phyloP scores from a whole-genome alignment of 2,888 invertebrate species.

The Saturnia pavonia region DNA sequence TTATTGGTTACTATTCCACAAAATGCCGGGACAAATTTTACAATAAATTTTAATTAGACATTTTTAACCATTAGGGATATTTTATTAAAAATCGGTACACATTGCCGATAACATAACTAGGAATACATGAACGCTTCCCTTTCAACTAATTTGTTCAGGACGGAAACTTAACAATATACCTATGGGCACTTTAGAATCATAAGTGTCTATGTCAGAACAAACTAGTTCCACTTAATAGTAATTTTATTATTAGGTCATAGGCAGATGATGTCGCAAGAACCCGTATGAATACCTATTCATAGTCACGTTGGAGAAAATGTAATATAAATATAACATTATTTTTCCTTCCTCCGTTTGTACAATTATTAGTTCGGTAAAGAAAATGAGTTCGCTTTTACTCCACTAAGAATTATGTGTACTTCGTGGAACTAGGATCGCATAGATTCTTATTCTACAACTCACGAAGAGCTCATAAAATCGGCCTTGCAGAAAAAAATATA shows the following conservation, averaged over 20 bases:
- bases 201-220: not conserved
- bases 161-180: not conserved
- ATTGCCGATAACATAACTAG: not conserved
- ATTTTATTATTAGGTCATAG: not conserved
- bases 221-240: not conserved
- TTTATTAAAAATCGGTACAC: not conserved
- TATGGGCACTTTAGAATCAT: not conserved
- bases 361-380: slow-evolving; percentile 1
- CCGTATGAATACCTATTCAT: not conserved
- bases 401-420: not conserved
- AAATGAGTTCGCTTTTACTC: not conserved
- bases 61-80: not conserved
- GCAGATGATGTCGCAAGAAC: not conserved
- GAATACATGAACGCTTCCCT: not conserved
- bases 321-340: not conserved
- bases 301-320: not conserved
- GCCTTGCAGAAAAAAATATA: not conserved
- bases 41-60: not conserved
- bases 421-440: not conserved
- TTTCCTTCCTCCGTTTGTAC: not conserved
- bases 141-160: not conserved
- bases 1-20: too few relatives aligned
- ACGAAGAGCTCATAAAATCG: not conserved
- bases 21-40: not conserved
- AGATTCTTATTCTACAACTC: not conserved